Conservation (phyloP, 1,140 invertebrate species). For the Zelostemma sp. region DNA sequence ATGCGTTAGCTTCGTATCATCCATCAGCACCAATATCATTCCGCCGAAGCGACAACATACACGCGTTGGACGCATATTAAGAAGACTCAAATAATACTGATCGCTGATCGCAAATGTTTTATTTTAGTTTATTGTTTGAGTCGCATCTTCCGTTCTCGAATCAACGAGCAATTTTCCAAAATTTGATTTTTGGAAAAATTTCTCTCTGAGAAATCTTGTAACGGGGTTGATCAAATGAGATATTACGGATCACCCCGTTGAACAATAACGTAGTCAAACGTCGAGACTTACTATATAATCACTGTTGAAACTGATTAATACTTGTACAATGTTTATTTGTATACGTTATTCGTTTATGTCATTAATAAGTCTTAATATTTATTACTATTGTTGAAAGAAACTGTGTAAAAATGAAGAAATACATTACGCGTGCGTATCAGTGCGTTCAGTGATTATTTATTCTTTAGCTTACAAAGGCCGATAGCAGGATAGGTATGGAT, state of each 20-base stretch:
- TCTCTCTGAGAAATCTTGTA: background rate
- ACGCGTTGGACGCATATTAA: conserved; percentile 14
- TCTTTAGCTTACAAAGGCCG: background rate
- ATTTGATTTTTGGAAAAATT: background rate
- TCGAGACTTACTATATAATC: conserved; percentile 32
- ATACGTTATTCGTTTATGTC: conserved; percentile 34
- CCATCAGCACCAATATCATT: conserved; percentile 11
- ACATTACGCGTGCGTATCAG: background rate
- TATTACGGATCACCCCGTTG: conserved; percentile 19
- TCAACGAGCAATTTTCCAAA: background rate
- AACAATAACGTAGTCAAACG: conserved; percentile 19
- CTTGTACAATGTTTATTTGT: conserved; percentile 34
- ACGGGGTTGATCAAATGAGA: background rate
- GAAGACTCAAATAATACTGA: background rate
- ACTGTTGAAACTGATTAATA: conserved; percentile 41
- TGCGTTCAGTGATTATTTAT: background rate
- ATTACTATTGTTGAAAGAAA: conserved; percentile 37
- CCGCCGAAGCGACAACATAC: conserved; percentile 4
- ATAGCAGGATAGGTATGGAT: background rate
- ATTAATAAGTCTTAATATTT: conserved; percentile 33
- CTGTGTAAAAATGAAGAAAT: conserved; percentile 4
- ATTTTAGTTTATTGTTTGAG: background rate
- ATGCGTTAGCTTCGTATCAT: conserved; percentile 39
- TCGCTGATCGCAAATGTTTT: background rate
- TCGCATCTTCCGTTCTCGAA: background rate